phyloP scores from a whole-genome alignment of 2,797 vertebrate genomes.

The Margarornis squamiger region DNA sequence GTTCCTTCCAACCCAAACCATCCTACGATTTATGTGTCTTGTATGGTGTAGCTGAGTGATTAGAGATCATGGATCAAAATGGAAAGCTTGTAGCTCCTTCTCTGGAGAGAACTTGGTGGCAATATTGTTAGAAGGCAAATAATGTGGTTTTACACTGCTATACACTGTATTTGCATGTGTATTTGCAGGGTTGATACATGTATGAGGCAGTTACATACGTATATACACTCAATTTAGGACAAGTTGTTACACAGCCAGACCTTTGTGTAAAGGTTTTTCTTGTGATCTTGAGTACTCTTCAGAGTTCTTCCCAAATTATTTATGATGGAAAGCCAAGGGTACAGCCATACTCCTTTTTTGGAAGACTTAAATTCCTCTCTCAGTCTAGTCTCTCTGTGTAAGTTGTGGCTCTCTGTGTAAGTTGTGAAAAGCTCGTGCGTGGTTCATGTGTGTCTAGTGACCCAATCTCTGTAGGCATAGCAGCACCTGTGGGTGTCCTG shows the following conservation, averaged over 20 bases:
- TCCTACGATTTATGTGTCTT: background rate
- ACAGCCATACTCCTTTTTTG: background rate
- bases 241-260: background rate
- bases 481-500: background rate
- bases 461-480: background rate
- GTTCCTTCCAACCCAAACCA: background rate
- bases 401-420: background rate
- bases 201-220: background rate
- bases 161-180: background rate
- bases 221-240: background rate
- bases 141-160: background rate
- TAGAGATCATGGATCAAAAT: background rate
- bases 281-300: background rate
- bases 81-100: background rate
- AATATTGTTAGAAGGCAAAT: background rate
- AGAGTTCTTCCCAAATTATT: background rate
- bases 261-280: background rate
- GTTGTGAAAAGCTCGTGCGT: fast-evolving
- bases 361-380: background rate
- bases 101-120: background rate
- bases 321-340: background rate
- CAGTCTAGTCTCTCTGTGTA: background rate
- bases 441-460: fast-evolving
- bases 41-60: background rate
- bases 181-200: background rate